Evolutionary conservation across 2,113 vertebrate species (phyloP), one percentile per base, ranked within the genome.

Genomic region (Pardalotus punctatus): DNA sequence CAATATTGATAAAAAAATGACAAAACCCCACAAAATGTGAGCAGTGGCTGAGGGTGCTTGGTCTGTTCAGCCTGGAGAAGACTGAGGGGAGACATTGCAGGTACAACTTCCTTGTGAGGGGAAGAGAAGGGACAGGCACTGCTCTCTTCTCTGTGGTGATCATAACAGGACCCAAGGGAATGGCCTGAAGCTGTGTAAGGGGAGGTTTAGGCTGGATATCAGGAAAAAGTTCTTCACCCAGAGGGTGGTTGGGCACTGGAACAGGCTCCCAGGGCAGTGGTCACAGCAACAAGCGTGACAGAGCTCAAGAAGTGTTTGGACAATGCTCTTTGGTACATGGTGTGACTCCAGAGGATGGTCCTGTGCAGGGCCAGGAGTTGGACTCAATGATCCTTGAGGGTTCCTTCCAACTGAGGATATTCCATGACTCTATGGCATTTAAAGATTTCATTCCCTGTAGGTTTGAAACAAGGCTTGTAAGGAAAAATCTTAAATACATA

Each of bases 321-420:
- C 11, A 42, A 3, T 0, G 0, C 2, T 57, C 10, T 72, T 24
- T n/a, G 50, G 42, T 7, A 19, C 10, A 7, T 0, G 2, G 7
- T 33, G 17, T 16, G 31, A 23, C 31, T 9, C 2, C 7, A 56
- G 66, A 1, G 19, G 11, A 13, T 48, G 8, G n/a, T 15, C 0
- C 31, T 36, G 25, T 15, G 31, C 42, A 80, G 31, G 18, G 36
- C 12, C 58, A 43, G 31, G 22, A 65, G 21, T 1, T 19, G 18
- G 17, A 6, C 12, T 36, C 4, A 10, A 0, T 36, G 12, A 65
- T 36, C 12, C 36, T 36, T 27, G 8, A 11, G 22, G 6, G 4
- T 43, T 22, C 12, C 14, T 65, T 57, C 22, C 33, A 50, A 6
- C 22, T 50, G 36, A 19, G 22, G 2, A 1, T 65, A 16, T 43